Evolutionary conservation across 2,888 invertebrate genomes (phyloP).

Genomic region (Hybos culiciformis): DNA sequence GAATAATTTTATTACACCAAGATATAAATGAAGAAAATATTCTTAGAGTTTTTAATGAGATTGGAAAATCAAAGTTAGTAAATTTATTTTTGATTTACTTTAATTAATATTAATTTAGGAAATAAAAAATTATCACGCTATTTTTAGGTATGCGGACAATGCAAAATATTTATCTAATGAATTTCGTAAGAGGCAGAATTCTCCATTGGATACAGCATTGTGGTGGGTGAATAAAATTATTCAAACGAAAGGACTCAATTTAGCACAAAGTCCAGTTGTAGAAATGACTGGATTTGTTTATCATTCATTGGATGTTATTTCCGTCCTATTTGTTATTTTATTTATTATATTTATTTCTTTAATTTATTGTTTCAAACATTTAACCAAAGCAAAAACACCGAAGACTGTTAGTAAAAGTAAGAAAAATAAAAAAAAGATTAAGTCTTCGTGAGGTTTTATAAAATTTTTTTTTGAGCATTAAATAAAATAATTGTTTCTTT

Average conservation of each 20-base stretch:
- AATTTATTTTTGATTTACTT: background rate
- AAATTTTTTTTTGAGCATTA: background rate
- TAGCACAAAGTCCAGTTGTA: constrained; percentile 17
- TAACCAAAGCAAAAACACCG: background rate
- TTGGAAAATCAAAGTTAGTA: background rate
- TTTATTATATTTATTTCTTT: background rate
- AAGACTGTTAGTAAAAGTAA: no score
- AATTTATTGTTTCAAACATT: background rate
- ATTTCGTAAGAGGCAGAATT: constrained; percentile 41
- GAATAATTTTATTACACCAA: constrained; percentile 40
- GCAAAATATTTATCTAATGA: constrained; percentile 37
- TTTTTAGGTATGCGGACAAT: constrained; percentile 21
- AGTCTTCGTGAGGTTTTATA: background rate
- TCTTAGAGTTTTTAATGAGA: background rate
- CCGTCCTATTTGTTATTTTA: constrained; percentile 12
- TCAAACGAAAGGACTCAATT: constrained; percentile 20
- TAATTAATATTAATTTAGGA: background rate
- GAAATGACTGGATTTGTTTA: constrained; percentile 29
- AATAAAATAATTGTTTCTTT: background rate
- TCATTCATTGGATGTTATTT: constrained; percentile 28
- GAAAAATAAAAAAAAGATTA: background rate
- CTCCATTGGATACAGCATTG: constrained; percentile 41
- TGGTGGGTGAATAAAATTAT: constrained; percentile 47
- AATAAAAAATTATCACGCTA: background rate
- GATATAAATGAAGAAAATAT: background rate